Percentiles rank a stretch among this genome's conserved stretches.
phyloP scores from a whole-genome alignment of 1,140 invertebrate species.

The Lepidurus couesii region DNA sequence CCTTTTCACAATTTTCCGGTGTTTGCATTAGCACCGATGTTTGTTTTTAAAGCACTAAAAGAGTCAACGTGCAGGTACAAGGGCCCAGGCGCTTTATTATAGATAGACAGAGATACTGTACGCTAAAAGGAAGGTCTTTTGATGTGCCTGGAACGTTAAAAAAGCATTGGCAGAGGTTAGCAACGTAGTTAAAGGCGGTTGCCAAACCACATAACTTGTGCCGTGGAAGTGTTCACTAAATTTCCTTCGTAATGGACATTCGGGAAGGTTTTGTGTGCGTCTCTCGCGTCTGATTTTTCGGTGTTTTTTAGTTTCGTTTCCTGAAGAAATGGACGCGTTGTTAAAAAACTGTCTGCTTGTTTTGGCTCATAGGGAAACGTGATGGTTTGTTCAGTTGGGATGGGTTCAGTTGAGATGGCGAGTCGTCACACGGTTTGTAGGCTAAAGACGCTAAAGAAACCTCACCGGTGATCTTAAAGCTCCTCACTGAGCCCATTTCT shows the following conservation, averaged over 20 bases:
- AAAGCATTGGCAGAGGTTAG: background rate
- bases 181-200: background rate
- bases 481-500: background rate
- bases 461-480: constrained; percentile 4
- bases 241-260: background rate
- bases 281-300: background rate
- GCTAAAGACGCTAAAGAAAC: background rate
- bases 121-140: background rate
- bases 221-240: background rate
- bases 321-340: background rate
- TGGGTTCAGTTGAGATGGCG: background rate
- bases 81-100: too few relatives aligned
- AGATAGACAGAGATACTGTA: too few relatives aligned
- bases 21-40: too few relatives aligned
- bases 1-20: too few relatives aligned
- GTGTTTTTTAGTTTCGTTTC: background rate
- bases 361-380: background rate
- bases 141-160: background rate
- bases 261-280: background rate
- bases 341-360: background rate
- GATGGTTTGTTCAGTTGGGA: too few relatives aligned
- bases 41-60: too few relatives aligned
- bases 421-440: background rate
- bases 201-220: constrained; percentile 1
- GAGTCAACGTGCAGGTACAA: too few relatives aligned